phyloP scores from a whole-genome alignment of 2,113 vertebrate species.

The Macroglossus sobrinus region DNA sequence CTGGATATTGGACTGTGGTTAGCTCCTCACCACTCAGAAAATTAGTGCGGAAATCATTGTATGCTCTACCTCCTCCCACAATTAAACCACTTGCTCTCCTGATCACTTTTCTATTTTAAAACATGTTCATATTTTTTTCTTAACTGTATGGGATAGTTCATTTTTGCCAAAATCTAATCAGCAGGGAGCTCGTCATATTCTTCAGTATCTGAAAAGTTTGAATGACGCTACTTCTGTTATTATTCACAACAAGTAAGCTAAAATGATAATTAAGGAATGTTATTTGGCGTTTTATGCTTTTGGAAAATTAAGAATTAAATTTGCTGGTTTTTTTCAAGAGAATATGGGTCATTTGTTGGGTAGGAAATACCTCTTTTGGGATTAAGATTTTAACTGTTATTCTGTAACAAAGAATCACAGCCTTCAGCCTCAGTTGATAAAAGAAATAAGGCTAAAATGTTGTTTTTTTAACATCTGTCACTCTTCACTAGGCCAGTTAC shows the following conservation, averaged over 20 bases:
- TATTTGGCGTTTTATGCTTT: conserved; percentile 12
- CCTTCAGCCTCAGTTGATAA: no score
- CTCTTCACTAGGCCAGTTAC: not conserved
- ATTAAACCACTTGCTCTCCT: not conserved
- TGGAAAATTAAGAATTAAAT: not conserved
- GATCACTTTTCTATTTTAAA: not conserved
- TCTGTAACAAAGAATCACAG: no score
- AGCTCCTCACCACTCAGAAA: not conserved
- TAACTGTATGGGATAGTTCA: not conserved
- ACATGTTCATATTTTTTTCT: not conserved
- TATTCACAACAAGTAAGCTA: not conserved
- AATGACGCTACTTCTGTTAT: not conserved
- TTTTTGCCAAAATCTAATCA: not conserved
- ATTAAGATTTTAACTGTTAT: not conserved
- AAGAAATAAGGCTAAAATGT: not conserved
- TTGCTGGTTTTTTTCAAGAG: not conserved
- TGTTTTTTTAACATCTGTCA: not conserved
- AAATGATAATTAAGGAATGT: not conserved
- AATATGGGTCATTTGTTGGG: not conserved
- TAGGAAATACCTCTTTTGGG: not conserved
- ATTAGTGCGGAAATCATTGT: accelerated
- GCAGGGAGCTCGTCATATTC: not conserved
- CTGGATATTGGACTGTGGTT: not conserved
- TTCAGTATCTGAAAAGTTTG: not conserved
- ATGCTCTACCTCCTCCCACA: not conserved